Evolutionary conservation across 1,140 invertebrate species (phyloP).

Genomic region (Aphelinus certus): DNA sequence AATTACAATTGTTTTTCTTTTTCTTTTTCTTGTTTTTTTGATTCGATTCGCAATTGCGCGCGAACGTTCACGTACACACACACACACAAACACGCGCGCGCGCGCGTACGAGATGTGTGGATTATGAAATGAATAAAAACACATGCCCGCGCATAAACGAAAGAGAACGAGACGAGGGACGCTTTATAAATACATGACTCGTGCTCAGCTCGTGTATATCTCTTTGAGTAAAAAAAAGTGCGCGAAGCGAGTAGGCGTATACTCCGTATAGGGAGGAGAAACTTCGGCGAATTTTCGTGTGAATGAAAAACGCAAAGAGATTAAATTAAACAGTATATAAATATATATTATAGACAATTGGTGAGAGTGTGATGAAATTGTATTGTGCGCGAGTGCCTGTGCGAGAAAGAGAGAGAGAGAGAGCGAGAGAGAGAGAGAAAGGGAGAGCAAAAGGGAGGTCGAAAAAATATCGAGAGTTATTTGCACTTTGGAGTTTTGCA

Average conservation of each 20-base stretch:
- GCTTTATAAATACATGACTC: constrained; percentile 7
- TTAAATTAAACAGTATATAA: neutral
- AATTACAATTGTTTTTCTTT: constrained; percentile 30
- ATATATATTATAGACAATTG: constrained; percentile 7
- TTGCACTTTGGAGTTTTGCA: constrained; percentile 41
- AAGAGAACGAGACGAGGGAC: constrained; percentile 2
- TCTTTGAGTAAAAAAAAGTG: no score
- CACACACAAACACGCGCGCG: neutral
- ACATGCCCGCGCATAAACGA: no score
- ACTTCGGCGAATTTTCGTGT: no score
- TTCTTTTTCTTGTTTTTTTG: constrained; percentile 5
- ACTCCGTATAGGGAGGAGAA: no score
- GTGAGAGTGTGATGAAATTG: constrained; percentile 5
- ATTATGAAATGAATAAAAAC: no score
- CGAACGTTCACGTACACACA: constrained; percentile 21
- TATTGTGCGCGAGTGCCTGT: neutral
- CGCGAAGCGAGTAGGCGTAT: no score
- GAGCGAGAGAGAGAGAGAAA: neutral
- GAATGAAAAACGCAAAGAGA: neutral
- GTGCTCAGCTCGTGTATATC: neutral
- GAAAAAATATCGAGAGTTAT: constrained; percentile 30
- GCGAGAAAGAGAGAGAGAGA: neutral
- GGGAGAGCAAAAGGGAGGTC: neutral
- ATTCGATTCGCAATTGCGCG: neutral
- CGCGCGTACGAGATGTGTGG: no score